Evolutionary conservation across 2,113 vertebrate genomes (phyloP), one percentile per base, ranked within the genome.

Genomic region (Lycocorax pyrrhopterus): DNA sequence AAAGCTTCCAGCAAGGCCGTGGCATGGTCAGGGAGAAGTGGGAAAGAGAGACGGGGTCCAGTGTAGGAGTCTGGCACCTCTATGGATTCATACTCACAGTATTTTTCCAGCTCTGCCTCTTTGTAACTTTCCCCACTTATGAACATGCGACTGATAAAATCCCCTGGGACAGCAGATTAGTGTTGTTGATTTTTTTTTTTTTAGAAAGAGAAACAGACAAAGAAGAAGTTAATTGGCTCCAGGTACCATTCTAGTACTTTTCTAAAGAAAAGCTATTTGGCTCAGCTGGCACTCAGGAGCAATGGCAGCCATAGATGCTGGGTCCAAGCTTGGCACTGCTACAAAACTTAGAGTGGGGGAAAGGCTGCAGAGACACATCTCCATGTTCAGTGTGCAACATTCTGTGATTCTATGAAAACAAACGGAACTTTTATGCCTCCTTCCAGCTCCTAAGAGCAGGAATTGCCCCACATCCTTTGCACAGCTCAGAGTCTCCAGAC

Each of bases 1-100:
- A 99, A 99, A 74, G 99, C 98, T 93, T 99, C 98, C 92, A 99
- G 96, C 84, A 99, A 98, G 96, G 98, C 98, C 0, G 98, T 97
- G 6, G 98, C 99, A 1, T 98, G 98, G 30, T 98, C 97, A 62
- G 98, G 98, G 29, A 98, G 98, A 93, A 99, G 97, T 0, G 99
- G 99, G 93, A 99, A 99, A 63, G 97, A 98, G 20, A 99, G 98
- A 41, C 4, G 98, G 18, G 98, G 99, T 25, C 99, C 99, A 0
- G 19, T 84, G 97, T 99, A 99, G 60, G 91, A 91, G 18, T 98
- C 98, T 0, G 98, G 98, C 46, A 99, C 98, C 89, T 98, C 97
- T 5, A 99, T 95, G 67, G 97, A 97, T 84, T 98, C 97, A 59
- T 98, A 99, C 95, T 98, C 98, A 59, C 98, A 96, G 76, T 95